Evolutionary conservation across 2,888 invertebrate genomes (phyloP).

Genomic region (Chrysolina oricalcia): DNA sequence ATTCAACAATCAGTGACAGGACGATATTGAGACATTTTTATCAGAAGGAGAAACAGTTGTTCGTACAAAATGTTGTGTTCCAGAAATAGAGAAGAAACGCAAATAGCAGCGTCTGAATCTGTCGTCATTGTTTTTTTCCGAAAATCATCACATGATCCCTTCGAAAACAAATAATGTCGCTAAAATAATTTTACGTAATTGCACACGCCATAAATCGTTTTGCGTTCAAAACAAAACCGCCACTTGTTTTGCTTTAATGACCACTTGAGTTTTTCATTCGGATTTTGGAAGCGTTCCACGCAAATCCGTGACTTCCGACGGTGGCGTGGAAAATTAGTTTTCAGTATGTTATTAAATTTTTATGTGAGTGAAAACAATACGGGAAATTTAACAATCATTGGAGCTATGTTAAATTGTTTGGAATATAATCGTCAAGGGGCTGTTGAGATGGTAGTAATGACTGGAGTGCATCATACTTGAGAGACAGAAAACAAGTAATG

Average conservation of each 20-base stretch:
- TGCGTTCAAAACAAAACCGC: conserved; percentile 33
- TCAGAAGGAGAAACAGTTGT: neutral
- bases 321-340: neutral
- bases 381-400: neutral
- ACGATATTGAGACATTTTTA: no score
- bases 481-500: no score
- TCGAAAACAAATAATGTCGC: conserved; percentile 16
- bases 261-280: neutral
- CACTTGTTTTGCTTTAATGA: conserved; percentile 21
- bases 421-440: no score
- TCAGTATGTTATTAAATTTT: conserved; percentile 4
- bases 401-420: no score
- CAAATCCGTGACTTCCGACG: neutral
- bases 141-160: conserved; percentile 31
- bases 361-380: neutral
- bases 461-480: no score
- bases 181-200: conserved; percentile 32
- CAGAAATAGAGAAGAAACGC: neutral
- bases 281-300: conserved; percentile 11
- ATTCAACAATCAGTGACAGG: no score
- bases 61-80: neutral
- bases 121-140: conserved; percentile 28
- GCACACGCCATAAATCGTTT: conserved; percentile 30
- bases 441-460: no score
- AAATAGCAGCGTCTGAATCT: conserved; percentile 17